Base-by-base conservation (phyloP, 2,113 vertebrate species). In the Lampris incognitus region DNA sequence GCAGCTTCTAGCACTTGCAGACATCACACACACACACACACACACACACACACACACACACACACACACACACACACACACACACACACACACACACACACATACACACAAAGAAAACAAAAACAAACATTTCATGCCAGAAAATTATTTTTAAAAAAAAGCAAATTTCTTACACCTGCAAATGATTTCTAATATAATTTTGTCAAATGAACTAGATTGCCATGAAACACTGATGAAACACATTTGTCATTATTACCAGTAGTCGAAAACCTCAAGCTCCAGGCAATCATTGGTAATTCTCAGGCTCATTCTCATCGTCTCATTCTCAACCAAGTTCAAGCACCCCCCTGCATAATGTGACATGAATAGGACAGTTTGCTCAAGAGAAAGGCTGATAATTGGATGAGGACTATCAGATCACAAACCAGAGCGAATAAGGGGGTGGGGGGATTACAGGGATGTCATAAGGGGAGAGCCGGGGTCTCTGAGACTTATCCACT, bases 401-500 rank as follows among this genome's bases (percentile, higher is more conserved):
- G 42, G 72, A 49, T 68, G 41, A 72, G 8, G 10, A 57, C 11
- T n/a, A 42, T 51, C 37, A 38, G 51, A 40, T 8, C 11, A 55
- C 56, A 37, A 6, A 58, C 56, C 37, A 7, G 58, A 61, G 39
- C 3, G 11, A 67, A 10, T 42, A 1, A 54, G 1, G 49, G 36
- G 7, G 44, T 9, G 38, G 10, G 11, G 36, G 57, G 40, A 59
- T 57, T 65, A 69, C 6, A 77, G 51, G n/a, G 74, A 57, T 24
- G 13, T 68, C 59, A 46, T 4, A 41, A 11, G 9, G 8, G 42
- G 9, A 36, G 8, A 1, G 62, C 42, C n/a, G 60, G 65, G 66
- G 76, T 68, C 76, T 71, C 61, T 38, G 66, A 50, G 74, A 38
- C 48, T 0, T 63, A 84, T 84, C 69, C 72, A 10, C 74, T 64